Base-by-base conservation (phyloP, 2,888 invertebrate species). In the Macrophya annulata region DNA sequence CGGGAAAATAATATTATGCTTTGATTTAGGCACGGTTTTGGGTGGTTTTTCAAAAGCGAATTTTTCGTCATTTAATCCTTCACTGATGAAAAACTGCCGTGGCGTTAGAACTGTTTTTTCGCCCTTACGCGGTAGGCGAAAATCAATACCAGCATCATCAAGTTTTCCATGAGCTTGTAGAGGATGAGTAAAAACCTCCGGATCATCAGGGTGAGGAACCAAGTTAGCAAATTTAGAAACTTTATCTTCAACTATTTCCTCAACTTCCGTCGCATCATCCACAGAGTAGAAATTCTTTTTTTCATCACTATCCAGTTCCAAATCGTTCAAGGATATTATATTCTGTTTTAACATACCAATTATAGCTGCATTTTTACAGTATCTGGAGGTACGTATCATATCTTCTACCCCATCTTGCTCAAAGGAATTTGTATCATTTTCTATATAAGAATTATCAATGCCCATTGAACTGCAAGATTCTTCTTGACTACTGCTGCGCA, bases 151-250 rank as follows among this genome's bases (percentile, higher is more conserved):
- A 5, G 9, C 31, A 25, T 83, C 82, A 9, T 83, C 82, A 48
- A 83, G 15, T 68, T 31, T 68, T 4, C 82, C 82, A 68, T 45
- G 1, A 17, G 82, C 82, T 31, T 31, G 82, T 8, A 83, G n/a
- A 48, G 82, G 68, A 48, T 17, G 17, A 3, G 82, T 31, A 17
- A 12, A 83, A 48, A 83, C 0, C 2, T 83, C 82, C 8, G 82
- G 82, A 37, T 83, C 82, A 4, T 83, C 82, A 48, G 45, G 68
- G n/a, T 83, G 82, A 15, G 82, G 82, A 12, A 83, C 82, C 21
- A 83, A 40, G 5, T 31, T 10, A 4, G 82, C 31, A 68, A 48
- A 25, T 5, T 43, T 9, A 40, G 40, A 43, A 21, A 25, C 4
- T 40, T 77, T 37, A 31, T 77, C 55, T 25, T 4, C 37, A 55